A percentile compares a stretch with the other conserved stretches of the same genome.
These are phyloP conservation scores for Periplaneta americana DNA, from an alignment of 1,140 invertebrate species.

Conservation along the genomic window DNA sequence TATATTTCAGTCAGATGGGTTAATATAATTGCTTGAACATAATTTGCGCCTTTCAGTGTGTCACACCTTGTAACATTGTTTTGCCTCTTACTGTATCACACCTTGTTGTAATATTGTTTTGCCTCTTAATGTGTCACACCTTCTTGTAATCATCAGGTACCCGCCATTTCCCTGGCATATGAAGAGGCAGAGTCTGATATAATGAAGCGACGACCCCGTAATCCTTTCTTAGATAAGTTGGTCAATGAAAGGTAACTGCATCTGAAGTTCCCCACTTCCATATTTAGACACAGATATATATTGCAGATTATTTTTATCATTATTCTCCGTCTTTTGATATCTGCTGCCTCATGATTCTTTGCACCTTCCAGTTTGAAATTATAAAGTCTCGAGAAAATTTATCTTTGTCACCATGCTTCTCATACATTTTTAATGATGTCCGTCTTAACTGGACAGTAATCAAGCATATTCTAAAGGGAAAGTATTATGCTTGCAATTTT, in stretches of 20 bases:
- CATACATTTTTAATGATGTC: background rate
- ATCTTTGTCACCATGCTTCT: background rate
- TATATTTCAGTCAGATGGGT: too few species aligned
- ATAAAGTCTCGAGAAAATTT: too few species aligned
- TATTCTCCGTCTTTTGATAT: background rate
- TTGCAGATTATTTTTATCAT: background rate
- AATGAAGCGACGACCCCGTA: slow-evolving; percentile 96
- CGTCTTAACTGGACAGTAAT: background rate
- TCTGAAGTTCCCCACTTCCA: background rate
- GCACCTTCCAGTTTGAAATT: background rate
- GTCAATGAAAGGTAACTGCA: slow-evolving; percentile 94
- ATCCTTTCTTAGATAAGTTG: slow-evolving; percentile 93
- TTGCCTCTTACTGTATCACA: slow-evolving; percentile 23
- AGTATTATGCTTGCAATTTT: background rate
- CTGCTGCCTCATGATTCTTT: background rate
- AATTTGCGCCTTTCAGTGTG: background rate
- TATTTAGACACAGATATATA: background rate
- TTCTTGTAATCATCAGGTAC: slow-evolving; percentile 59
- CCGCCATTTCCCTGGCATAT: slow-evolving; percentile 97
- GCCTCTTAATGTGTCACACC: slow-evolving; percentile 23
- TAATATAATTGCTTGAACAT: background rate
- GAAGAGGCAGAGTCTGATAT: slow-evolving; percentile 98
- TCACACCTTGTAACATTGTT: too few species aligned
- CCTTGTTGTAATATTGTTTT: slow-evolving; percentile 26
- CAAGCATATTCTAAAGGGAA: background rate